Evolutionary conservation across 2,113 vertebrate species (phyloP).

Genomic region (Planiliza haematocheilus): DNA sequence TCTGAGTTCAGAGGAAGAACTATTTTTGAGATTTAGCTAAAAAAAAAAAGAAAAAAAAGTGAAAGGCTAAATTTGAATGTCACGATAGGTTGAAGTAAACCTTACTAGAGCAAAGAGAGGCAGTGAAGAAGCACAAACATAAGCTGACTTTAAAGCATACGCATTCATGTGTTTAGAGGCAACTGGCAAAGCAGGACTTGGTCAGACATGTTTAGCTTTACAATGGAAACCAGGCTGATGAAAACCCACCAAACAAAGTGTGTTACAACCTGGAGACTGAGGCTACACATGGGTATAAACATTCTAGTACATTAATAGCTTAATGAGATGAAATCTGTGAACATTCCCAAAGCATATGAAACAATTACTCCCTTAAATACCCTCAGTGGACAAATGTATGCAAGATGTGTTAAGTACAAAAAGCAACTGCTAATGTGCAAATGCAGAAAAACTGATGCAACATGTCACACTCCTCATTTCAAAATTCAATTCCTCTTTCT

Average conservation of each 20-base stretch:
- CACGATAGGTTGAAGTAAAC: slow-evolving; percentile 23
- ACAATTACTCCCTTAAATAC: slow-evolving; percentile 21
- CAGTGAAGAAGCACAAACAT: slow-evolving; percentile 40
- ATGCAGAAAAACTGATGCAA: slow-evolving; percentile 35
- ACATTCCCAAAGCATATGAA: slow-evolving; percentile 18
- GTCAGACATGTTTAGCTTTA: slow-evolving; percentile 7
- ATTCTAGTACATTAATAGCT: slow-evolving; percentile 42
- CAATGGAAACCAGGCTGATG: slow-evolving; percentile 29
- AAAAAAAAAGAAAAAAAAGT: background rate
- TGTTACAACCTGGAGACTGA: slow-evolving; percentile 21
- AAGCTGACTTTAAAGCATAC: slow-evolving; percentile 50
- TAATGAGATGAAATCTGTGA: slow-evolving; percentile 46
- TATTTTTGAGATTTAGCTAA: background rate
- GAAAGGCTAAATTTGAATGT: background rate
- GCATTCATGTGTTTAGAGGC: slow-evolving; percentile 36
- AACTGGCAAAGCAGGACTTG: slow-evolving; percentile 25
- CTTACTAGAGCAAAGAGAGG: slow-evolving; percentile 7
- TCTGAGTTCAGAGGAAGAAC: background rate
- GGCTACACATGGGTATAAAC: slow-evolving; percentile 29
- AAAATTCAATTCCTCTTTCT: slow-evolving; percentile 13
- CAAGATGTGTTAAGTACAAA: slow-evolving; percentile 9
- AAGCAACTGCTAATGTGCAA: slow-evolving; percentile 38
- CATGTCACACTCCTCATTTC: slow-evolving; percentile 1
- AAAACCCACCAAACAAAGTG: slow-evolving; percentile 23
- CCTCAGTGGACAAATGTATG: slow-evolving; percentile 7